phyloP scores from a whole-genome alignment of 2,888 invertebrate species.

The Dynastes grantii region DNA sequence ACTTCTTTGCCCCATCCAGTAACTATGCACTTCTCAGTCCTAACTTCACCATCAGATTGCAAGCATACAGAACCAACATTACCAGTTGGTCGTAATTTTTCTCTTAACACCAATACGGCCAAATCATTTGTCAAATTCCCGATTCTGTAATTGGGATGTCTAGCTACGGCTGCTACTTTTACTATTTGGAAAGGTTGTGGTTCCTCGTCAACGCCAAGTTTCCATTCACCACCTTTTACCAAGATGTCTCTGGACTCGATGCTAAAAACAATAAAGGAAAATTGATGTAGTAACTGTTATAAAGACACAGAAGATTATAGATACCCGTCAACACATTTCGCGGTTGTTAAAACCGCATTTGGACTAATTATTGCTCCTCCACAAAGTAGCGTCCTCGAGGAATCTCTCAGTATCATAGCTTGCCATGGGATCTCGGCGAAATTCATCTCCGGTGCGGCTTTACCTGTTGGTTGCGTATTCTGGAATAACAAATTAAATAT shows the following conservation, averaged over 20 bases:
- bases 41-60: constrained; percentile 74
- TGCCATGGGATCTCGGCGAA: constrained; percentile 93
- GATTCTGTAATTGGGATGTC: constrained; percentile 80
- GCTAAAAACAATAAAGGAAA: constrained; percentile 68
- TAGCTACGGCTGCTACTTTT: constrained; percentile 79
- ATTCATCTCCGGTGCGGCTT: constrained; percentile 74
- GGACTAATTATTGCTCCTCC: constrained; percentile 86
- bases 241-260: constrained; percentile 78
- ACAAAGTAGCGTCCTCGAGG: constrained; percentile 82
- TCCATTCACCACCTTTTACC: constrained; percentile 89
- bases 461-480: constrained; percentile 74
- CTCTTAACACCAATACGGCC: constrained; percentile 80
- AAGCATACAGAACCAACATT: constrained; percentile 86
- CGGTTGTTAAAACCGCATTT: constrained; percentile 83
- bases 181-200: constrained; percentile 86
- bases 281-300: not conserved
- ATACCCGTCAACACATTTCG: constrained; percentile 87
- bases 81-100: constrained; percentile 77
- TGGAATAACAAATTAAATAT: constrained; percentile 49
- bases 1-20: constrained; percentile 90
- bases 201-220: constrained; percentile 85
- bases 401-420: constrained; percentile 84
- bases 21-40: constrained; percentile 79
- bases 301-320: constrained; percentile 53
- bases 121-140: constrained; percentile 79